Evolutionary conservation across 2,888 invertebrate species (phyloP).

Genomic region (Hypolimnas misippus): DNA sequence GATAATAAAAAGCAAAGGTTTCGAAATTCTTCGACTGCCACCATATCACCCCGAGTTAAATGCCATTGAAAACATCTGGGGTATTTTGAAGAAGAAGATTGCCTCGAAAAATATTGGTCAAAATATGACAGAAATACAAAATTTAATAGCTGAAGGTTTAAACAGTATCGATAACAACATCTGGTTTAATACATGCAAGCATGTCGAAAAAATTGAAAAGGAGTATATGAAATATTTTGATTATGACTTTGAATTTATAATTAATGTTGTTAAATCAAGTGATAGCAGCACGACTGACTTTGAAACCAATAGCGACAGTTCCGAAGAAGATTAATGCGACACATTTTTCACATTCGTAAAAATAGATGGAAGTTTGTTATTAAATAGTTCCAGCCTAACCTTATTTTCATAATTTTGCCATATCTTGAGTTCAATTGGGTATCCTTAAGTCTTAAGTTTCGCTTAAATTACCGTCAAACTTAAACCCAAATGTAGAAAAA

Average conservation of each 20-base stretch:
- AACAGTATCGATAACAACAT: too few relatives aligned
- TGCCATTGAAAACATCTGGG: conserved; percentile 41
- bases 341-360: not conserved
- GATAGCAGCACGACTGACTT: not conserved
- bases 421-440: too few relatives aligned
- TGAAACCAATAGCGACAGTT: not conserved
- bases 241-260: conserved; percentile 14
- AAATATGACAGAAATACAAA: too few relatives aligned
- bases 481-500: conserved; percentile 3
- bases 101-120: conserved; percentile 30
- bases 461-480: conserved; percentile 1
- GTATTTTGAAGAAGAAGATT: conserved; percentile 37
- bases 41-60: conserved; percentile 41
- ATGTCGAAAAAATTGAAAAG: conserved; percentile 29
- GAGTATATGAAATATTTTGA: conserved; percentile 13
- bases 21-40: conserved; percentile 34
- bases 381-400: too few relatives aligned
- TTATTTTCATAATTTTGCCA: too few relatives aligned
- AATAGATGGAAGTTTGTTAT: not conserved
- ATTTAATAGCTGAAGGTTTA: too few relatives aligned
- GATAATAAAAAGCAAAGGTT: conserved; percentile 32
- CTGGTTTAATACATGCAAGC: conserved; percentile 28
- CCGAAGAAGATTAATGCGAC: not conserved
- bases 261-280: conserved; percentile 12
- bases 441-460: conserved; percentile 1